phyloP scores from a whole-genome alignment of 2,888 invertebrate genomes.

The Camponotus fellah region DNA sequence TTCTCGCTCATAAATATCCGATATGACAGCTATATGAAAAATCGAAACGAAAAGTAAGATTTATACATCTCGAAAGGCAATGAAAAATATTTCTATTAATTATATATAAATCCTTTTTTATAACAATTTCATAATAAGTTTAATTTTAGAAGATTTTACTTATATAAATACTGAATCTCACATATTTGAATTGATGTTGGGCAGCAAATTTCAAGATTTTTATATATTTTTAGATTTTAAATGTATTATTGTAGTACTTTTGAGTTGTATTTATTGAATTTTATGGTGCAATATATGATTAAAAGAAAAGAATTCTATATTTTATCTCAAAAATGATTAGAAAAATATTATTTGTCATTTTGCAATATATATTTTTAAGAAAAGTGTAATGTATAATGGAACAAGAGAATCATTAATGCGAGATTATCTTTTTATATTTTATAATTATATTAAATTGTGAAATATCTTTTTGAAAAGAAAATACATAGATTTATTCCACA shows the following conservation, averaged over 20 bases:
- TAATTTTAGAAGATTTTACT: not conserved
- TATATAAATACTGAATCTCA: not conserved
- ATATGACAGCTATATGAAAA: slow-evolving; percentile 41
- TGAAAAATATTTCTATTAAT: not conserved
- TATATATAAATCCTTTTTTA: not conserved
- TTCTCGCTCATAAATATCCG: slow-evolving; percentile 42
- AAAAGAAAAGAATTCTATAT: not conserved
- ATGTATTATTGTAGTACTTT: not conserved
- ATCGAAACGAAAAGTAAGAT: slow-evolving; percentile 24
- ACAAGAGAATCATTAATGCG: not conserved
- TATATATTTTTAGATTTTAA: slow-evolving; percentile 1
- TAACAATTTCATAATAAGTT: not conserved
- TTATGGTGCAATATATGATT: not conserved
- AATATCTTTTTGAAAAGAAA: not conserved
- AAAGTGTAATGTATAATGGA: not conserved
- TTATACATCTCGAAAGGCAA: not conserved
- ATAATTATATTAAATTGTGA: slow-evolving; percentile 11
- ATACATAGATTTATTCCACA: not conserved
- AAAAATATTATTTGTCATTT: not conserved
- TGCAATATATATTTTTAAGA: not conserved
- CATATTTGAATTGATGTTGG: not conserved
- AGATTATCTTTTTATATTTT: not conserved
- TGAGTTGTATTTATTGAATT: not conserved
- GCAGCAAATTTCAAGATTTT: not conserved
- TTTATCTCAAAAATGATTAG: not conserved